phyloP scores from a whole-genome alignment of 1,140 invertebrate species.

The Amyelois transitella region DNA sequence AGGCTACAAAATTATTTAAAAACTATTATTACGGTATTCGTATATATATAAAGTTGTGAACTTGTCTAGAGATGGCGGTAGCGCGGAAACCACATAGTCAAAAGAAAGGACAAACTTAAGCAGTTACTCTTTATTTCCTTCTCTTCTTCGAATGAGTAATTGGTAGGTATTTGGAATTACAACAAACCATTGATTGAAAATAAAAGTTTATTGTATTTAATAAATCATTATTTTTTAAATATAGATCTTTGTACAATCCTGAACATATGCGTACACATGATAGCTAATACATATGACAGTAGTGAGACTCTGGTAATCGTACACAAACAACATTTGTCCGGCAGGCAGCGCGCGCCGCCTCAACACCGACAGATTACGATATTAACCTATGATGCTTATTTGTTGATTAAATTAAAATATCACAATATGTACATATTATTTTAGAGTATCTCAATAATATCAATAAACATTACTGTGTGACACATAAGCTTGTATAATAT shows the following conservation, averaged over 20 bases:
- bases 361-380: constrained; percentile 37
- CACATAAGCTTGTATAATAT: constrained; percentile 8
- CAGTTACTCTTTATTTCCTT: too few relatives aligned
- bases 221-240: constrained; percentile 72
- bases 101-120: too few relatives aligned
- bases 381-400: constrained; percentile 57
- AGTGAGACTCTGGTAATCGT: constrained; percentile 29
- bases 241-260: constrained; percentile 71
- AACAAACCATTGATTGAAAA: constrained; percentile 46
- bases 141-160: neutral
- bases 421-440: constrained; percentile 71
- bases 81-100: too few relatives aligned
- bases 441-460: constrained; percentile 48
- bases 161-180: neutral
- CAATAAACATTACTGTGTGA: constrained; percentile 38
- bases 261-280: constrained; percentile 50
- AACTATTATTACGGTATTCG: too few relatives aligned
- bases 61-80: too few relatives aligned
- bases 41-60: too few relatives aligned
- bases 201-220: constrained; percentile 67
- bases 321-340: neutral
- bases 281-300: constrained; percentile 38
- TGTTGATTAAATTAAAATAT: constrained; percentile 69
- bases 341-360: neutral
- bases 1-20: too few relatives aligned